Conservation (phyloP, 2,797 vertebrate genomes). For the Erpetoichthys calabaricus region DNA sequence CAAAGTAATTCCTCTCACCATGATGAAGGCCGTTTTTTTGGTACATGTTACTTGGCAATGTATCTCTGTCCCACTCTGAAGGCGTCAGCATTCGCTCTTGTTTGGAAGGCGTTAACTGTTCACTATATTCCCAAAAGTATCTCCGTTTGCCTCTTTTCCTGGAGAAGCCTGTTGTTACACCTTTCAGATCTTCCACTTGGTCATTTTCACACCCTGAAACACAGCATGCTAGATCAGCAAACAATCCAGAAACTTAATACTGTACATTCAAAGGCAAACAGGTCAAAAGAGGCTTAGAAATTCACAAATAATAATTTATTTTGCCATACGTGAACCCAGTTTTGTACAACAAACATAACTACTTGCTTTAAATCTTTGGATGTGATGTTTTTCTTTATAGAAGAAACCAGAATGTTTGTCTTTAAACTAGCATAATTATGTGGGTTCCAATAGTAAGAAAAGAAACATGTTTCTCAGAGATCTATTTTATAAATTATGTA, state of each 20-base stretch:
- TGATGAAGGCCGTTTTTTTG: constrained; percentile 94
- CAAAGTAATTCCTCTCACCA: constrained; percentile 43
- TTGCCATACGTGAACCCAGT: too few relatives aligned
- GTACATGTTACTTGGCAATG: constrained; percentile 93
- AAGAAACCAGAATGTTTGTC: too few relatives aligned
- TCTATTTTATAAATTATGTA: too few relatives aligned
- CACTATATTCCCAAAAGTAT: constrained; percentile 98
- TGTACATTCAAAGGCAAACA: background rate
- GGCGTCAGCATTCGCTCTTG: constrained; percentile 89
- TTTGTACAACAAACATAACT: too few relatives aligned
- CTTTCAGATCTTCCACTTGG: constrained; percentile 82
- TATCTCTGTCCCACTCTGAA: constrained; percentile 88
- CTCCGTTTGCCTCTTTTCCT: constrained; percentile 88
- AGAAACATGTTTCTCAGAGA: too few relatives aligned
- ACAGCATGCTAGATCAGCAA: constrained; percentile 5
- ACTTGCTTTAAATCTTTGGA: too few relatives aligned
- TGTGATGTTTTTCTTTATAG: too few relatives aligned
- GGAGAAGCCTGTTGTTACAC: constrained; percentile 73
- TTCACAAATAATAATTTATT: too few relatives aligned
- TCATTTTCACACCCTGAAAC: constrained; percentile 82
- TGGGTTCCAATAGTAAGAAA: too few relatives aligned
- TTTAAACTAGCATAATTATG: too few relatives aligned
- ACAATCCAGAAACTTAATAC: background rate
- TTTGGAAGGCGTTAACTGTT: constrained; percentile 80
- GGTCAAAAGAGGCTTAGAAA: too few relatives aligned